A percentile compares a stretch with the other conserved stretches of the same genome.
phyloP scores from a whole-genome alignment of 2,797 vertebrate genomes.

The Borostomias antarcticus region DNA sequence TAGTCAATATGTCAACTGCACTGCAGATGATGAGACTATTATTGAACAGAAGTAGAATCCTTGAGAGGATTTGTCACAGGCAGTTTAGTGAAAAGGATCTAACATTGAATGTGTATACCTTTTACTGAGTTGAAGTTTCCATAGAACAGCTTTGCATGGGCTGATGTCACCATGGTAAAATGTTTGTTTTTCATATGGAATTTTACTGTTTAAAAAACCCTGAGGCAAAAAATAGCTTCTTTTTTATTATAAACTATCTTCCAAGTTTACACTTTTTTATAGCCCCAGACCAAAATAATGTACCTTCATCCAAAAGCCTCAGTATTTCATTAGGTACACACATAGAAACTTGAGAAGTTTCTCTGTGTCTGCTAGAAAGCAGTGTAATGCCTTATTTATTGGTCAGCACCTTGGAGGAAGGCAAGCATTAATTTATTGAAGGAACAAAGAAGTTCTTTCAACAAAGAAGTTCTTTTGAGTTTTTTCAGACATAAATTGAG shows the following conservation, averaged over 20 bases:
- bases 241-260: slow-evolving; percentile 21
- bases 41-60: background rate
- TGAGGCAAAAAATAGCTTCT: slow-evolving; percentile 5
- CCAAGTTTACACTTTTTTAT: slow-evolving; percentile 15
- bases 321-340: slow-evolving; percentile 25
- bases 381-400: slow-evolving; percentile 23
- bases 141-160: background rate
- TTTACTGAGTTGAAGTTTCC: background rate
- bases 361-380: slow-evolving; percentile 22
- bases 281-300: background rate
- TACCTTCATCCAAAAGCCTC: slow-evolving; percentile 5
- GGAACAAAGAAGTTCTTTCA: background rate
- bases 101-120: background rate
- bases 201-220: slow-evolving; percentile 16
- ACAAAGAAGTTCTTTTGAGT: no score
- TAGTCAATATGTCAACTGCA: background rate
- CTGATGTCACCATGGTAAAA: background rate
- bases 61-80: background rate
- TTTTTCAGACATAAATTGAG: no score
- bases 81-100: background rate
- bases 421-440: background rate
- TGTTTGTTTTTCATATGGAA: background rate
- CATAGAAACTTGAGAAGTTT: slow-evolving; percentile 15
- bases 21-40: background rate
- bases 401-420: slow-evolving; percentile 31